A percentile compares a stretch with the other conserved stretches of the same genome.
Conservation (phyloP, 2,113 vertebrate genomes). For the Nothobranchius furzeri region DNA sequence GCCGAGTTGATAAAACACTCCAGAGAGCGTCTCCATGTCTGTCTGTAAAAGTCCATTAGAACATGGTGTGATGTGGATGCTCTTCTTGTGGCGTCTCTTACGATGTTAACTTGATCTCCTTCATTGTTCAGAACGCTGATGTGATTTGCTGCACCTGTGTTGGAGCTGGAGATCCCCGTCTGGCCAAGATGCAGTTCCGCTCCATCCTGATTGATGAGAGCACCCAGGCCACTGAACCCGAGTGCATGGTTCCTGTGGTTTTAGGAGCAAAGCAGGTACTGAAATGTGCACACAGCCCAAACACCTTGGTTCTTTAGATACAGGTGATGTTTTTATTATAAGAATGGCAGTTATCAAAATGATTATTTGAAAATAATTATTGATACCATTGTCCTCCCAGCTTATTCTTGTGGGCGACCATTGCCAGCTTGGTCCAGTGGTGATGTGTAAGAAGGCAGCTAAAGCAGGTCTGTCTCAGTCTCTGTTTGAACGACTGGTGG, state of each 20-base stretch:
- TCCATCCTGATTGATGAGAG: conserved; percentile 98
- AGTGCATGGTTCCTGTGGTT: conserved; percentile 98
- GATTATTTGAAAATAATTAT: not conserved
- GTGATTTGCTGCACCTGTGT: conserved; percentile 98
- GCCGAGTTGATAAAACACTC: not conserved
- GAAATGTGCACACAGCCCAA: not conserved
- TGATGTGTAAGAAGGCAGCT: conserved; percentile 98
- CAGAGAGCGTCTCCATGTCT: too few species aligned
- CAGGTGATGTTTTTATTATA: too few species aligned
- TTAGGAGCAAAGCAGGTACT: conserved; percentile 95
- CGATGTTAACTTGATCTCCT: not conserved
- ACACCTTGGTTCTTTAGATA: too few species aligned
- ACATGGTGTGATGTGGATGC: not conserved
- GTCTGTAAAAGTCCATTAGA: not conserved
- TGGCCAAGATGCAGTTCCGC: conserved; percentile 99
- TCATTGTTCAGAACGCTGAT: conserved; percentile 86
- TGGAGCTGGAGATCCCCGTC: conserved; percentile 92
- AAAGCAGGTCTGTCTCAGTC: conserved; percentile 97
- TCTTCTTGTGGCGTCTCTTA: too few species aligned
- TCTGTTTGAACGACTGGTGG: conserved; percentile 92
- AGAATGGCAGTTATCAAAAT: not conserved
- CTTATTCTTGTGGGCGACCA: conserved; percentile 98
- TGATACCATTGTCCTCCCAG: conserved; percentile 61
- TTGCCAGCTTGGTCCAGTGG: conserved; percentile 96
- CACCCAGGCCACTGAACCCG: conserved; percentile 96